These are phyloP conservation scores for Sipha maydis DNA, from an alignment of 2,888 invertebrate genomes.

Conservation along the genomic window DNA sequence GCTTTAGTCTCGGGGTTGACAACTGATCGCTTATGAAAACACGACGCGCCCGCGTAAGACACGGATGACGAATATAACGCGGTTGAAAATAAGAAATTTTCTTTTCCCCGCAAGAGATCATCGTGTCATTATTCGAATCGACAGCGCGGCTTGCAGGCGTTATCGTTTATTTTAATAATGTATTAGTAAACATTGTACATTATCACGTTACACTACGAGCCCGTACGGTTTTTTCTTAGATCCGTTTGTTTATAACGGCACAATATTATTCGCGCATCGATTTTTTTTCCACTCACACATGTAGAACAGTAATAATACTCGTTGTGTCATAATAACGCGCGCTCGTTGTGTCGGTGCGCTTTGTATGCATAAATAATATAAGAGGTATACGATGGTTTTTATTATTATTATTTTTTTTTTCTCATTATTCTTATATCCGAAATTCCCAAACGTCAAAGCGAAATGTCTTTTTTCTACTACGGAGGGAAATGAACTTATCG, in stretches of 20 bases:
- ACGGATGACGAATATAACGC: not conserved
- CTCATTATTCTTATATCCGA: not conserved
- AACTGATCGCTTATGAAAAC: constrained; percentile 28
- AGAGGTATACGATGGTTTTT: not conserved
- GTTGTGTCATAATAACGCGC: constrained; percentile 7
- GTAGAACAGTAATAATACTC: not conserved
- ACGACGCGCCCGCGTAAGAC: not conserved
- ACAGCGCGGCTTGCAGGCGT: not conserved
- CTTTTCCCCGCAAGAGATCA: no score
- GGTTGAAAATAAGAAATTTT: not conserved
- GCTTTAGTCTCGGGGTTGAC: constrained; percentile 48
- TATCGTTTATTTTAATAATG: not conserved
- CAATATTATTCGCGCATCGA: not conserved
- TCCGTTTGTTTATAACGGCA: constrained; percentile 28
- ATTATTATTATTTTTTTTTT: not conserved
- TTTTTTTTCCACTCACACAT: not conserved
- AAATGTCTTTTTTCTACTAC: constrained; percentile 26
- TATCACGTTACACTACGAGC: not conserved
- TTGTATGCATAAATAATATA: not conserved
- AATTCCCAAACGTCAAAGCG: constrained; percentile 50
- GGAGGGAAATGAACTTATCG: constrained; percentile 49
- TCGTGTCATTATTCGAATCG: no score
- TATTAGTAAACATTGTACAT: not conserved
- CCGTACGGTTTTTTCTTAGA: not conserved
- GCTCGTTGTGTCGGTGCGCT: not conserved